A percentile compares a stretch with the other conserved stretches of the same genome.
Conservation (phyloP, 2,888 invertebrate species). For the Eubasilissa splendida region DNA sequence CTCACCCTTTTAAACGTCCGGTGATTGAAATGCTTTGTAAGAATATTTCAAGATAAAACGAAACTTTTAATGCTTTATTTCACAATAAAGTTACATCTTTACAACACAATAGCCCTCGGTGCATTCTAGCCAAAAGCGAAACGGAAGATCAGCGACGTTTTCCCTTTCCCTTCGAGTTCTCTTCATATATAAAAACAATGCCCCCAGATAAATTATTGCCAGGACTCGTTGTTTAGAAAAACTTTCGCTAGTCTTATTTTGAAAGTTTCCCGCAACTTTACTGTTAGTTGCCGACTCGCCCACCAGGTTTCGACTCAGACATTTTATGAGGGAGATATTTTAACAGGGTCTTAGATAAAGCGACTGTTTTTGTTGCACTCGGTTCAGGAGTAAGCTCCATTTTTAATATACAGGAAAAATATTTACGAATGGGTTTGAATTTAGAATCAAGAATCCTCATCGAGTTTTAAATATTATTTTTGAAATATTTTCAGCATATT, state of each 20-base stretch:
- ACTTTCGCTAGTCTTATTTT: conserved; percentile 8
- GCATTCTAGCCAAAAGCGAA: conserved; percentile 11
- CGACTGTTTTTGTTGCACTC: conserved; percentile 2
- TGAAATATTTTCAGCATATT: too few species aligned
- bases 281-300: not conserved
- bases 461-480: too few species aligned
- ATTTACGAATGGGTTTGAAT: too few species aligned
- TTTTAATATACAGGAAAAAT: too few species aligned
- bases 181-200: conserved; percentile 7
- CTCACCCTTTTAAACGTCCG: too few species aligned
- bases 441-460: too few species aligned
- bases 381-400: not conserved
- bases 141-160: not conserved
- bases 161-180: not conserved
- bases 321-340: conserved; percentile 12
- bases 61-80: not conserved
- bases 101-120: not conserved
- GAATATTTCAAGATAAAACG: too few species aligned
- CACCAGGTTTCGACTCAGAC: conserved; percentile 13
- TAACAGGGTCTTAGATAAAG: not conserved
- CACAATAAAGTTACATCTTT: not conserved
- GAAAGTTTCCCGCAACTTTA: conserved; percentile 10
- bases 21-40: too few species aligned
- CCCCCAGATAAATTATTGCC: not conserved
- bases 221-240: conserved; percentile 6